Base-by-base conservation (phyloP, 2,797 vertebrate species). In the Melanotaenia trifasciata region DNA sequence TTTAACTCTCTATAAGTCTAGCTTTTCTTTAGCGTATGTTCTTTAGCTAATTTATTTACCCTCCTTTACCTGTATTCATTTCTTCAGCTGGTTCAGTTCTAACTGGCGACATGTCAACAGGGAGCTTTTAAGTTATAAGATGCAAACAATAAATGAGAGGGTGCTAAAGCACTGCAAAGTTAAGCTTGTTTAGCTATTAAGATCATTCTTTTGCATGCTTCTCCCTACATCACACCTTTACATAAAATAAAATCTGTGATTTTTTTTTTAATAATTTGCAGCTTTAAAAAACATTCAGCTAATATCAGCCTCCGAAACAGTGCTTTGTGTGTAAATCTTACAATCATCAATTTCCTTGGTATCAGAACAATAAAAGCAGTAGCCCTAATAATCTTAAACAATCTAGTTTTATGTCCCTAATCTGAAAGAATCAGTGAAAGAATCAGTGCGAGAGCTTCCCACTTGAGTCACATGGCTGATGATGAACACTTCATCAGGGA, bases 401-500 rank as follows among this genome's bases (percentile, higher is more conserved):
- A 50, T 59, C 12, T 8, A 0, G 4, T 26, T 74, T 59, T n/a
- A 28, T 22, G 20, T 40, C 13, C 36, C 32, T 76, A 18, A 61
- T 53, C 50, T 38, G 38, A 10, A 40, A 40, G 10, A 14, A 40
- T 7, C 7, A 13, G 7, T 38, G 36, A 35, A 35, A 20, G 3
- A 47, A 47, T 16, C 45, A 8, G 7, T 20, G 18, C 9, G n/a
- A 47, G 45, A n/a, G 5, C 45, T n/a, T 47, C 45, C 45, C 8
- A n/a, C 45, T n/a, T 20, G 18, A 22, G 45, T 51, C 45, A 24
- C 22, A 7, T 35, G 47, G 61, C 63, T 61, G 58, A 69, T 76
- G 74, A 80, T 76, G 67, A 75, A 75, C 70, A 53, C 56, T 60
- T 78, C 50, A 62, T 9, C 32, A 47, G 40, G 22, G 45, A 70